These are phyloP conservation scores for Cryptophagus acutangulus DNA, from an alignment of 2,888 invertebrate species.

Conservation along the genomic window DNA sequence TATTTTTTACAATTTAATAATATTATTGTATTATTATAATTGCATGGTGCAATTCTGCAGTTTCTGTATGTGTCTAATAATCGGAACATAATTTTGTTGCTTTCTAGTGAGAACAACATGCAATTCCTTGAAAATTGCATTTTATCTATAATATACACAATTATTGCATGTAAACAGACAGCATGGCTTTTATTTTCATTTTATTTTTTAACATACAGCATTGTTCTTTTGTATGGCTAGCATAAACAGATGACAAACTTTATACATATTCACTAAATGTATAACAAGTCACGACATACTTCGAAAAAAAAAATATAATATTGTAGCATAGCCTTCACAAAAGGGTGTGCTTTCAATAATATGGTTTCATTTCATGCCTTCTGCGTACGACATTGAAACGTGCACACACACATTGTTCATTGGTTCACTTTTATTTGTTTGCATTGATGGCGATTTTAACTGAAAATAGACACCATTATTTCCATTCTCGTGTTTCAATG, in stretches of 20 bases:
- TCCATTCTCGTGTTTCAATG: not conserved
- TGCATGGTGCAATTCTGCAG: conserved; percentile 1
- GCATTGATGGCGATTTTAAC: no score
- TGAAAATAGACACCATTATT: not conserved
- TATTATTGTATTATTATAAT: not conserved
- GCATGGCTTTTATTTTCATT: no score
- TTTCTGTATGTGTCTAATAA: not conserved
- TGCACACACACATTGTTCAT: conserved; percentile 12
- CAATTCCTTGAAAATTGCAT: conserved; percentile 7
- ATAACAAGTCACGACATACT: conserved; percentile 12
- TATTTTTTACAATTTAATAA: no score
- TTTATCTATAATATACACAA: no score
- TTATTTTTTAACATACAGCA: conserved; percentile 13
- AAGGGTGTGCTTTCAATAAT: conserved; percentile 21
- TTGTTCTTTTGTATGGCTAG: conserved; percentile 21
- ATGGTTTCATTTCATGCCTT: conserved; percentile 21
- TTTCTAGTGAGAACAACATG: not conserved
- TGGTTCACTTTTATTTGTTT: no score
- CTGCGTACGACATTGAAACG: conserved; percentile 22
- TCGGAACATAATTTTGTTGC: not conserved
- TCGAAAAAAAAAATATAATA: conserved; percentile 14
- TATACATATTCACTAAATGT: no score
- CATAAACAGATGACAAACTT: conserved; percentile 18
- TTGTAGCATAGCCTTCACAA: conserved; percentile 19
- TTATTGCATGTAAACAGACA: conserved; percentile 4